phyloP scores from a whole-genome alignment of 2,888 invertebrate species.

The Latrodectus hesperus region DNA sequence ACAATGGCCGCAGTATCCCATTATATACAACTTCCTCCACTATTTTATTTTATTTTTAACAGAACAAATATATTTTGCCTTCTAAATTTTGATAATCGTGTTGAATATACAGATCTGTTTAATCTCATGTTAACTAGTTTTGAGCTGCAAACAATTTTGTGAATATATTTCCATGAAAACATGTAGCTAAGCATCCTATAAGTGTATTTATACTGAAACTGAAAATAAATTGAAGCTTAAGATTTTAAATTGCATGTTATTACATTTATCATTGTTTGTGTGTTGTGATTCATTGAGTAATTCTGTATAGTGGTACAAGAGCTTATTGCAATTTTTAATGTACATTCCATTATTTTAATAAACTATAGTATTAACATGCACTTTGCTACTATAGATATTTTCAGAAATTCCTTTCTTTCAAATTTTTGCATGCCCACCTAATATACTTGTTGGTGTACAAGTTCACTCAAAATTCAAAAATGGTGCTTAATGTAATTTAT shows the following conservation, averaged over 20 bases:
- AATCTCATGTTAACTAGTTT: conserved; percentile 55
- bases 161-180: conserved; percentile 33
- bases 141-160: conserved; percentile 48
- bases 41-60: conserved; percentile 19
- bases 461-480: background rate
- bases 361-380: background rate
- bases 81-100: conserved; percentile 64
- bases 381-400: background rate
- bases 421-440: background rate
- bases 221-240: conserved; percentile 47
- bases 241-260: conserved; percentile 62
- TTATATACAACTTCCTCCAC: conserved; percentile 37
- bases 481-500: conserved; percentile 1
- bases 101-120: conserved; percentile 64
- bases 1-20: conserved; percentile 54
- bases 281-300: conserved; percentile 47
- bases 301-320: conserved; percentile 63
- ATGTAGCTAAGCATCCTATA: conserved; percentile 40
- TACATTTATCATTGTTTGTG: conserved; percentile 41
- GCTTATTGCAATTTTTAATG: conserved; percentile 63
- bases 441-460: background rate
- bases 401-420: background rate
- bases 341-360: conserved; percentile 61
- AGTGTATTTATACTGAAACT: conserved; percentile 46
- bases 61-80: conserved; percentile 57